Evolutionary conservation across 2,797 vertebrate species (phyloP), one percentile per base, ranked within the genome.

Genomic region (Triplophysa yarkandensis): DNA sequence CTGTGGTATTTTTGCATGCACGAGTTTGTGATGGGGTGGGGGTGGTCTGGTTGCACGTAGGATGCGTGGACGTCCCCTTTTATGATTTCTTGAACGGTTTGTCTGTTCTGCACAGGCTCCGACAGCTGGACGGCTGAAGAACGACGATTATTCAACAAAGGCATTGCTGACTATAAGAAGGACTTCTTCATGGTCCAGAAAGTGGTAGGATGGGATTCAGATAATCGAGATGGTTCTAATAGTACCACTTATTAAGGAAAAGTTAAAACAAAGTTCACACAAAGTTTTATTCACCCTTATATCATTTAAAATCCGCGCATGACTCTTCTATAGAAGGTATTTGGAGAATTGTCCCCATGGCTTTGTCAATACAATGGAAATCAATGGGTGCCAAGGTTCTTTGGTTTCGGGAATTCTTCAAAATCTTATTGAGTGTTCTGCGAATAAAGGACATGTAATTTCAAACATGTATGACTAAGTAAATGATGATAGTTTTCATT

Each of bases 111-210:
- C 43, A 65, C 84, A 99, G 98, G 98, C 78, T 98, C 97, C 14
- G 96, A 98, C 89, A 92, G 87, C 82, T 99, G 98, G 98, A 95
- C 92, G 64, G 82, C 92, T 81, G 84, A 90, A 0, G 98, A 99
- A 91, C 93, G 94, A 85, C 95, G 93, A 43, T 88, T 92, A 55
- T 99, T 99, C 87, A 98, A 99, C 90, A 97, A 95, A 90, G 97
- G 95, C 87, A 96, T 99, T 80, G 80, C 93, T 13, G 86, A 95
- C 4, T 94, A 96, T 84, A 99, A 98, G 90, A 99, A 99, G 78
- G 98, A 99, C 77, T 99, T 99, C 84, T 96, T 99, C 88, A 92
- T 97, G 91, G 97, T 99, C 85, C 97, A 98, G 89, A 99, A 97
- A 83, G 90, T 98, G 93, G 98, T 93, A 89, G 4, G 85, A 28